phyloP scores from a whole-genome alignment of 2,113 vertebrate species.

The Andinoacara biseriatus region DNA sequence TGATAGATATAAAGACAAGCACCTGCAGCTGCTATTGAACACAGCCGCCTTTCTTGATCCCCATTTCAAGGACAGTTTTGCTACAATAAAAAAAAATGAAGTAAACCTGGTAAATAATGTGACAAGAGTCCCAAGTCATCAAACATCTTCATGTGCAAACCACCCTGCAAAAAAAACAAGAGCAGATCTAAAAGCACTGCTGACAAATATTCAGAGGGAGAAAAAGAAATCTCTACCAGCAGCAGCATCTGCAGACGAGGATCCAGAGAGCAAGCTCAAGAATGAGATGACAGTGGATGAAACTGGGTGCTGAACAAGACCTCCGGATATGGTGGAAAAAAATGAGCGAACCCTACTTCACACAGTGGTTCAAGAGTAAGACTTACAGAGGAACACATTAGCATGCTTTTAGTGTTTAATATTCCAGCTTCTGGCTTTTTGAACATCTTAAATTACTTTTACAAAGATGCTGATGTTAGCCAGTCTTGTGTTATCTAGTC shows the following conservation, averaged over 20 bases:
- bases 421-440: too few relatives aligned
- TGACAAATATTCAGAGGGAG: background rate
- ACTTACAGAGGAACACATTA: too few relatives aligned
- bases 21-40: background rate
- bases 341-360: background rate
- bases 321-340: background rate
- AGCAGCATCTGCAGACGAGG: background rate
- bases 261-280: background rate
- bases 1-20: background rate
- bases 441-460: too few relatives aligned
- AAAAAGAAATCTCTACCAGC: background rate
- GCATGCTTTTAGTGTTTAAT: too few relatives aligned
- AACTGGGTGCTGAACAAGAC: background rate
- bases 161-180: background rate
- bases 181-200: background rate
- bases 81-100: background rate
- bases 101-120: too few relatives aligned
- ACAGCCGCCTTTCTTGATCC: background rate
- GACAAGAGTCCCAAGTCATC: too few relatives aligned
- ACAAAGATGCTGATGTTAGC: too few relatives aligned
- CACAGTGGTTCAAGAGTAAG: too few relatives aligned
- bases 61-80: background rate
- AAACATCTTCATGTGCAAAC: background rate
- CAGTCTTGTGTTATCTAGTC: too few relatives aligned
- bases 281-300: background rate